These are phyloP conservation scores for Bombus sylvicola DNA, from an alignment of 1,140 invertebrate genomes.

Conservation along the genomic window DNA sequence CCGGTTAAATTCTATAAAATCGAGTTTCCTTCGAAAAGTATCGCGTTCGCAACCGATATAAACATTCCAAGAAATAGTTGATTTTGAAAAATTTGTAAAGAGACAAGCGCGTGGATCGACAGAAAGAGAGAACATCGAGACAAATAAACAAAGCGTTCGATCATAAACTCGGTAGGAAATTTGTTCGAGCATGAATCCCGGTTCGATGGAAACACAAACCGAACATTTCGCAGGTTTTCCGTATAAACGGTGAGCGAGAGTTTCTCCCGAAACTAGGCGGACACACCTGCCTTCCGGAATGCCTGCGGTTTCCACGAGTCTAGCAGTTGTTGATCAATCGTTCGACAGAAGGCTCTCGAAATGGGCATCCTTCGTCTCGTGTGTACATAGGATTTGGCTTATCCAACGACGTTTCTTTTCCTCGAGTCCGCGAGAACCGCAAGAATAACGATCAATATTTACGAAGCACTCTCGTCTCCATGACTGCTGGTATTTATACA, in stretches of 20 bases:
- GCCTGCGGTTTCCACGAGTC: constrained; percentile 23
- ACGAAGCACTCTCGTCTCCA: constrained; percentile 70
- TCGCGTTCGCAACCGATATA: background rate
- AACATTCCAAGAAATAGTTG: too few relatives aligned
- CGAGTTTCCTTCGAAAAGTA: background rate
- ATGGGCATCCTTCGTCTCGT: constrained; percentile 6
- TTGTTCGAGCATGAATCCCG: constrained; percentile 14
- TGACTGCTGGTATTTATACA: constrained; percentile 57
- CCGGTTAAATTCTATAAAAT: background rate
- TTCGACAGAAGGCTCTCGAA: constrained; percentile 13
- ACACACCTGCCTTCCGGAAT: constrained; percentile 37
- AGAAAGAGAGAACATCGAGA: background rate
- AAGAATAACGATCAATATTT: constrained; percentile 73
- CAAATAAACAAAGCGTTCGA: background rate
- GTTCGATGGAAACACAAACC: constrained; percentile 20
- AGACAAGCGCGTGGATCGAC: background rate
- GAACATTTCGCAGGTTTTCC: constrained; percentile 21
- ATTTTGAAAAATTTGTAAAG: background rate
- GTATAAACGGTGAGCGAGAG: constrained; percentile 12
- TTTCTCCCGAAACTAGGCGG: constrained; percentile 12
- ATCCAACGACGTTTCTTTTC: constrained; percentile 35
- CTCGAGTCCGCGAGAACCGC: constrained; percentile 18
- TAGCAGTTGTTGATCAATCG: background rate
- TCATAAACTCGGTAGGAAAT: background rate
- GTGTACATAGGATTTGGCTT: constrained; percentile 62